phyloP scores from a whole-genome alignment of 2,888 invertebrate species.

The Melinaea menophilus region DNA sequence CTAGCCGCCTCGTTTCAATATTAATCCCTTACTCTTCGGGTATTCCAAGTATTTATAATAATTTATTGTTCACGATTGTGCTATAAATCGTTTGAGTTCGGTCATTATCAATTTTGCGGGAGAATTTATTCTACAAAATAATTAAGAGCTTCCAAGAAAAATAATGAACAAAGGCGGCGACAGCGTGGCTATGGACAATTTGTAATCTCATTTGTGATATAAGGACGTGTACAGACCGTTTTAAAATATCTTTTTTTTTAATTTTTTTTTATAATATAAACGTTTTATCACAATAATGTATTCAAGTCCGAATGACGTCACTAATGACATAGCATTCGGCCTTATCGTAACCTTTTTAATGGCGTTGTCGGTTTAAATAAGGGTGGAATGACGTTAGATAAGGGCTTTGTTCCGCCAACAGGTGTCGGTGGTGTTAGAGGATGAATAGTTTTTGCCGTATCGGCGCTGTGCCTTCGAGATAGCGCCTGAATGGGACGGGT shows the following conservation, averaged over 20 bases:
- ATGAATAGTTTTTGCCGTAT: slow-evolving; percentile 59
- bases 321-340: slow-evolving; percentile 6
- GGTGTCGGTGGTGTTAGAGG: slow-evolving; percentile 48
- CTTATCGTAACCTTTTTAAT: slow-evolving; percentile 19
- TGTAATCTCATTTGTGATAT: slow-evolving; percentile 55
- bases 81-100: slow-evolving; percentile 49
- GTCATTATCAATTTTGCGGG: slow-evolving; percentile 59
- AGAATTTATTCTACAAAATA: slow-evolving; percentile 54
- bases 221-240: slow-evolving; percentile 31
- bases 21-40: slow-evolving; percentile 11
- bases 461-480: slow-evolving; percentile 29
- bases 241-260: not conserved
- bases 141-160: slow-evolving; percentile 50
- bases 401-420: slow-evolving; percentile 43
- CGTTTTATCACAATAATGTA: not conserved
- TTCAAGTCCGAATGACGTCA: slow-evolving; percentile 17
- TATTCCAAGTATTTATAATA: slow-evolving; percentile 50
- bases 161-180: slow-evolving; percentile 44
- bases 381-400: slow-evolving; percentile 23
- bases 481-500: slow-evolving; percentile 28
- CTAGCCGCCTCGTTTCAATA: not conserved
- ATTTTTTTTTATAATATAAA: not conserved
- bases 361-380: slow-evolving; percentile 23
- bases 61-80: slow-evolving; percentile 59
- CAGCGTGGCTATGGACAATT: slow-evolving; percentile 47